phyloP scores from a whole-genome alignment of 2,113 vertebrate species.

The Gobius niger region DNA sequence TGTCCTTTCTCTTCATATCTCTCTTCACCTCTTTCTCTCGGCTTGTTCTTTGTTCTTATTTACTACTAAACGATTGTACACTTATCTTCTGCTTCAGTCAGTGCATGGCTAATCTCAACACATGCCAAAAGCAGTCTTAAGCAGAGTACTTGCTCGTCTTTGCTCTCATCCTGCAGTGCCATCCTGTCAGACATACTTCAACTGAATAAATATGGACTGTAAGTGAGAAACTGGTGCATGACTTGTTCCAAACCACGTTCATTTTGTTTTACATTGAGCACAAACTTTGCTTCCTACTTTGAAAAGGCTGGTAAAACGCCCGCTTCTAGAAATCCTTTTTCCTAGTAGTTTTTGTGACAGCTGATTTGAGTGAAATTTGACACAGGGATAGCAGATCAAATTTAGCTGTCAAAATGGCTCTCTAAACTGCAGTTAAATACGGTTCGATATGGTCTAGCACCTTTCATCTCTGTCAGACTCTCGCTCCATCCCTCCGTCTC shows the following conservation, averaged over 20 bases:
- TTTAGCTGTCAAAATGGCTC: background rate
- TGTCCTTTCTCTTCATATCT: background rate
- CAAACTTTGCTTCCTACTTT: no score
- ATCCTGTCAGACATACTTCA: constrained; percentile 31
- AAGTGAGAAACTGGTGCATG: background rate
- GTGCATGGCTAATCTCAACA: constrained; percentile 22
- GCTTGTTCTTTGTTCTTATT: constrained; percentile 12
- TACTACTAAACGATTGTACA: constrained; percentile 8
- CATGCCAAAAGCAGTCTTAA: constrained; percentile 30
- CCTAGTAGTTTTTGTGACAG: no score
- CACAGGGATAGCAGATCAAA: background rate
- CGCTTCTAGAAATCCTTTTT: no score
- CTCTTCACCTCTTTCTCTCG: constrained; percentile 6
- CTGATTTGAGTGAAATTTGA: background rate
- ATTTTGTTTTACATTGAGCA: no score
- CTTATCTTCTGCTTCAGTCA: constrained; percentile 25
- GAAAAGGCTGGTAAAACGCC: no score
- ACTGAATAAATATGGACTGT: constrained; percentile 1
- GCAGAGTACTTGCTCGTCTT: constrained; percentile 13
- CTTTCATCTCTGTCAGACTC: constrained; percentile 46
- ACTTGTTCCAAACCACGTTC: background rate
- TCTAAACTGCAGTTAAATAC: constrained; percentile 20
- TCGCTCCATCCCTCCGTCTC: constrained; percentile 7
- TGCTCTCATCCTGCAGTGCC: constrained; percentile 19
- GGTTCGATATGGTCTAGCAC: constrained; percentile 13